Conservation (phyloP, 23 tunicate species). For the Botrylloides violaceus region DNA sequence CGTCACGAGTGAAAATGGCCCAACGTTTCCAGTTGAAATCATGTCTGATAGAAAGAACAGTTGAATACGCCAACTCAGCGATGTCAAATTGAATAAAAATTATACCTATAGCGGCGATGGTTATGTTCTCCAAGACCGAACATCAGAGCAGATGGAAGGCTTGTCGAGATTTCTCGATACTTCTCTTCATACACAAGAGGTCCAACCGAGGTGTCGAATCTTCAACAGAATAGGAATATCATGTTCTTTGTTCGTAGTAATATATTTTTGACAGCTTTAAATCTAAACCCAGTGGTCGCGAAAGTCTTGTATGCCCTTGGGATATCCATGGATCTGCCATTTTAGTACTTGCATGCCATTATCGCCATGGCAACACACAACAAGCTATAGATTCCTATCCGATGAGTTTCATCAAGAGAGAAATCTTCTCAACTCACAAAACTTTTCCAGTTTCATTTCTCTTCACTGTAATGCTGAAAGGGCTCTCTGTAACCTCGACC, state of each 20-base stretch:
- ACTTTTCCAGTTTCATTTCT: conserved; percentile 39
- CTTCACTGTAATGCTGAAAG: conserved; percentile 27
- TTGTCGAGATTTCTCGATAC: conserved; percentile 86
- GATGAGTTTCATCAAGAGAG: too few relatives aligned
- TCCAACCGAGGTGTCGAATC: conserved; percentile 60
- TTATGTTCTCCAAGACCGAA: conserved; percentile 99
- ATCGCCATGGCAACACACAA: too few relatives aligned
- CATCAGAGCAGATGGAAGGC: conserved; percentile 43
- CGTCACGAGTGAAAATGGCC: conserved; percentile 98
- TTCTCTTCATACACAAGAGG: conserved; percentile 72
- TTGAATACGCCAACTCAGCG: too few relatives aligned
- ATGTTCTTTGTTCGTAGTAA: too few relatives aligned
- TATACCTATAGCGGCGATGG: conserved; percentile 88
- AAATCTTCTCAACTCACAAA: conserved; percentile 37
- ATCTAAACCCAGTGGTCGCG: too few relatives aligned
- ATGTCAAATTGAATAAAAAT: too few relatives aligned
- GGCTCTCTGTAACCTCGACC: conserved; percentile 29
- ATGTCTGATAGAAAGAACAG: conserved; percentile 32
- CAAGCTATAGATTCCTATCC: too few relatives aligned
- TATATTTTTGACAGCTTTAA: too few relatives aligned
- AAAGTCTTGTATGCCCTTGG: too few relatives aligned
- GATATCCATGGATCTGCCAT: too few relatives aligned
- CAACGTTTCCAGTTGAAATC: conserved; percentile 90
- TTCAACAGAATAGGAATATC: background rate
- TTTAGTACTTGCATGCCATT: too few relatives aligned